These are phyloP conservation scores for Noturus placidus DNA, from an alignment of 2,113 vertebrate genomes.

Conservation along the genomic window DNA sequence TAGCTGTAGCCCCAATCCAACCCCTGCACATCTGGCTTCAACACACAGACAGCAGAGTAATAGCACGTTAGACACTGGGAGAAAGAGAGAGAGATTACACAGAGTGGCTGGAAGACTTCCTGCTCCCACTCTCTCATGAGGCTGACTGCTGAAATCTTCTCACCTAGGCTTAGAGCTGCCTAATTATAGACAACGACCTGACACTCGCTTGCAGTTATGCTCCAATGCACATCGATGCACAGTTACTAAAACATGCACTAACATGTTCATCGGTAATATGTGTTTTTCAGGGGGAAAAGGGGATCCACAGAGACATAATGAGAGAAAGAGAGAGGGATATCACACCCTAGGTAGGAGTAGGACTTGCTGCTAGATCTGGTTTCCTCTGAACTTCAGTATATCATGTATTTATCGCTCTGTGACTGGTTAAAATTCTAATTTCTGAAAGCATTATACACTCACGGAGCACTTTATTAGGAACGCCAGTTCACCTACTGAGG, in stretches of 20 bases:
- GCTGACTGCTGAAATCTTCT: constrained; percentile 65
- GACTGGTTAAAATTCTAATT: neutral
- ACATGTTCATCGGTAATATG: constrained; percentile 56
- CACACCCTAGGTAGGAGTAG: neutral
- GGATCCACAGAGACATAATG: constrained; percentile 36
- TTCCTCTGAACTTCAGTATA: constrained; percentile 2
- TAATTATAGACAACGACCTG: constrained; percentile 71
- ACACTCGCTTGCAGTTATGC: constrained; percentile 44
- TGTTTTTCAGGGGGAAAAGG: constrained; percentile 20
- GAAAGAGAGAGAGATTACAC: constrained; percentile 63
- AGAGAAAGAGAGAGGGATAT: constrained; percentile 23
- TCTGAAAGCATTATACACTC: neutral
- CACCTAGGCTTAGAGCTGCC: constrained; percentile 67
- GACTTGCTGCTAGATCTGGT: neutral
- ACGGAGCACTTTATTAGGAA: no score
- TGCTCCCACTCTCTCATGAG: constrained; percentile 64
- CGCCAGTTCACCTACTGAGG: no score
- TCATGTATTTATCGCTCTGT: neutral
- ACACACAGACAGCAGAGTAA: constrained; percentile 67
- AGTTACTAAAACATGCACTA: constrained; percentile 61
- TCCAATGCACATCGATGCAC: constrained; percentile 3
- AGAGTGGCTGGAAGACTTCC: constrained; percentile 64
- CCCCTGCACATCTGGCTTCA: constrained; percentile 76
- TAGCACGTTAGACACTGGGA: constrained; percentile 63
- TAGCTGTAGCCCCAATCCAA: constrained; percentile 64